Evolutionary conservation across 2,888 invertebrate species (phyloP).

Genomic region (Camptogramma bilineatum): DNA sequence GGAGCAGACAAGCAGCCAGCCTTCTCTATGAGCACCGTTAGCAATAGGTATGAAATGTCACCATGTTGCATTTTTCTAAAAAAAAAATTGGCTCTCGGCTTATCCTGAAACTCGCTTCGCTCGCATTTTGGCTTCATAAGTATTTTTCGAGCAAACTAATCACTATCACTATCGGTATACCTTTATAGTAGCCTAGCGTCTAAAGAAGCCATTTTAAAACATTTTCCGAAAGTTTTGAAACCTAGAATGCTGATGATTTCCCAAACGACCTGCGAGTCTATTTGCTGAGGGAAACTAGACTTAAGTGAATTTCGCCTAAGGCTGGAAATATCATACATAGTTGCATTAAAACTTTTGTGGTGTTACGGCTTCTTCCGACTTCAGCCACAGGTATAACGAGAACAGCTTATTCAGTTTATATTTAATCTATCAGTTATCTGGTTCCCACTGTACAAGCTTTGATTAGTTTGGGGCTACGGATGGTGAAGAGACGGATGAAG

Average conservation of each 20-base stretch:
- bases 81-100: too few species aligned
- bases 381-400: conserved; percentile 3
- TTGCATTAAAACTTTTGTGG: conserved; percentile 40
- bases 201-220: not conserved
- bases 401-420: conserved; percentile 8
- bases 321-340: conserved; percentile 38
- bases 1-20: too few species aligned
- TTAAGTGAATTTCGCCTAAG: conserved; percentile 23
- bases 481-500: too few species aligned
- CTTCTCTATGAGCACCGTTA: too few species aligned
- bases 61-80: too few species aligned
- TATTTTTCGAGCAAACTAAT: too few species aligned
- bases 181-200: not conserved
- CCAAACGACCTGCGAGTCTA: conserved; percentile 25
- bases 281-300: conserved; percentile 22
- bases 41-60: too few species aligned
- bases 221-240: conserved; percentile 12
- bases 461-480: too few species aligned
- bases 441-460: too few species aligned
- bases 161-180: too few species aligned
- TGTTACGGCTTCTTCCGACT: conserved; percentile 33
- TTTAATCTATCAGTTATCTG: not conserved
- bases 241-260: conserved; percentile 15
- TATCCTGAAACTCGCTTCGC: too few species aligned
- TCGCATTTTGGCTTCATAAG: too few species aligned